Percentiles rank a stretch among this genome's conserved stretches.
Conservation (phyloP, 2,797 vertebrate genomes). For the Phyllotis vaccarum region DNA sequence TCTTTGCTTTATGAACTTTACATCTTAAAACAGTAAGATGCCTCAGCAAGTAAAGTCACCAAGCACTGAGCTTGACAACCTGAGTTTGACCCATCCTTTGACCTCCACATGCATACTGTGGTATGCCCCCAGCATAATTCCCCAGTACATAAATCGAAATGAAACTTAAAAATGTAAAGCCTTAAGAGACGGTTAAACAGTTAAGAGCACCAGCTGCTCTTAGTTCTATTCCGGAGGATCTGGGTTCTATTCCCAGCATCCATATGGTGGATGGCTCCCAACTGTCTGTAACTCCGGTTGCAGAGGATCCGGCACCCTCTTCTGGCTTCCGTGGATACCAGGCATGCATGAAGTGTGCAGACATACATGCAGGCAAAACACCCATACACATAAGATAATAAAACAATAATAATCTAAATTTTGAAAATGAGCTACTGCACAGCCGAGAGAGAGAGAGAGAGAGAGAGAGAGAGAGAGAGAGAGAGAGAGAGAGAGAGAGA, state of each 20-base stretch:
- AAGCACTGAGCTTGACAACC: no score
- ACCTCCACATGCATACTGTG: neutral
- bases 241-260: neutral
- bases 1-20: constrained; percentile 54
- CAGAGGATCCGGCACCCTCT: neutral
- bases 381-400: neutral
- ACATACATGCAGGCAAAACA: neutral
- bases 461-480: neutral
- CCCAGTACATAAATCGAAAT: neutral
- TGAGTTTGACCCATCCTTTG: neutral
- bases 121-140: neutral
- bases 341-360: neutral
- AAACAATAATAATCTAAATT: neutral
- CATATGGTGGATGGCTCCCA: neutral
- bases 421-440: neutral
- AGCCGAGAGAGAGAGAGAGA: neutral
- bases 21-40: neutral
- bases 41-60: neutral
- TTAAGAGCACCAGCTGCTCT: neutral
- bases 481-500: neutral
- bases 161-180: neutral
- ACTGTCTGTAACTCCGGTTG: neutral
- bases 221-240: neutral
- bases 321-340: neutral
- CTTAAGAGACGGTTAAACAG: neutral